phyloP scores from a whole-genome alignment of 2,113 vertebrate genomes.

The Paratilapia polleni region DNA sequence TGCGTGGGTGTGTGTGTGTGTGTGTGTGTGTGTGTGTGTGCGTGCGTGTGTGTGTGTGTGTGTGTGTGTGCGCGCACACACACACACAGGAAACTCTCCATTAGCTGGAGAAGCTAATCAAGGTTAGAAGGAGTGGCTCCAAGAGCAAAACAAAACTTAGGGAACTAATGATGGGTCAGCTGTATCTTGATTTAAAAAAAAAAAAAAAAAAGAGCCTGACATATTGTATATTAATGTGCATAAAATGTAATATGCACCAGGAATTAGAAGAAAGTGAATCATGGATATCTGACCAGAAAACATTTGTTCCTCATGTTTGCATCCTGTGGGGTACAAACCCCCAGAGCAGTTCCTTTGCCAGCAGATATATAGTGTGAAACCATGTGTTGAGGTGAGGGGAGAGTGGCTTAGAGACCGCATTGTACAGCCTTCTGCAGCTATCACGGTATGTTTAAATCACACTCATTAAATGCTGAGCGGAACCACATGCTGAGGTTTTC shows the following conservation, averaged over 20 bases:
- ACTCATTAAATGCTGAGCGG: slow-evolving; percentile 71
- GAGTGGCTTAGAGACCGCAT: background rate
- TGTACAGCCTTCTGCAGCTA: slow-evolving; percentile 46
- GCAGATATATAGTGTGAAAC: slow-evolving; percentile 40
- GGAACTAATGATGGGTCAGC: slow-evolving; percentile 2
- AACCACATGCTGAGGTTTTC: slow-evolving; percentile 73
- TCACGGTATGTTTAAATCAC: slow-evolving; percentile 71
- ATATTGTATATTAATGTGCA: background rate
- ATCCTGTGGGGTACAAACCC: slow-evolving; percentile 44
- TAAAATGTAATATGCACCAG: background rate
- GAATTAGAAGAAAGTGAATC: background rate
- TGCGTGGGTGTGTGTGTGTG: too few relatives aligned
- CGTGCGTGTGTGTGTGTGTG: too few relatives aligned
- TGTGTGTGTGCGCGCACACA: background rate
- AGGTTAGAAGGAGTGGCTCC: slow-evolving; percentile 52
- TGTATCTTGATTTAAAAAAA: background rate
- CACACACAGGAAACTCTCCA: slow-evolving; percentile 76
- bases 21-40: too few relatives aligned
- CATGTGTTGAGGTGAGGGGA: slow-evolving; percentile 53
- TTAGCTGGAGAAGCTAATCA: slow-evolving; percentile 74
- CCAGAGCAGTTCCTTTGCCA: slow-evolving; percentile 31
- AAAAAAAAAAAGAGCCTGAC: background rate
- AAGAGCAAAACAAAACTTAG: slow-evolving; percentile 55
- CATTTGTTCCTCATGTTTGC: slow-evolving; percentile 28
- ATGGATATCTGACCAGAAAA: slow-evolving; percentile 6